A percentile compares a stretch with the other conserved stretches of the same genome.
phyloP scores from a whole-genome alignment of 1,140 invertebrate genomes.

The Euglossa dilemma region DNA sequence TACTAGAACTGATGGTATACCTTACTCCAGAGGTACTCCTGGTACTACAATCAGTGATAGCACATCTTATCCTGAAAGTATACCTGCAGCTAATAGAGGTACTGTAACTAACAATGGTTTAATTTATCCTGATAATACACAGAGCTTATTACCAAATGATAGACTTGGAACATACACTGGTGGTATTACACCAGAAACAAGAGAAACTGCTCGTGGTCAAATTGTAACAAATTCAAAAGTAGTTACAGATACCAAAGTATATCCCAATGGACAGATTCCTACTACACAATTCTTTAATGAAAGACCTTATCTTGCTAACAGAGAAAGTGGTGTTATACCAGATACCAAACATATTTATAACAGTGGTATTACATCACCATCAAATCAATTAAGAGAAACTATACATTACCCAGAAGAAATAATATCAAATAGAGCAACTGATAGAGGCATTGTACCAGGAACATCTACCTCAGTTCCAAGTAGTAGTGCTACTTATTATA shows the following conservation, averaged over 20 bases:
- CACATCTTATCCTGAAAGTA: constrained; percentile 11
- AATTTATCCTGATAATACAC: constrained; percentile 5
- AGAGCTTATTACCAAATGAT: constrained; percentile 3
- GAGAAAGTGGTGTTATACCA: constrained; percentile 3
- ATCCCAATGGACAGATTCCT: constrained; percentile 13
- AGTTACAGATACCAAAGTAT: constrained; percentile 9
- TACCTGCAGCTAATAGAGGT: neutral
- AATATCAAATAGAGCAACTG: neutral
- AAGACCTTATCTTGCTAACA: neutral
- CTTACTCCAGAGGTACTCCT: constrained; percentile 27
- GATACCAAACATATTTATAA: constrained; percentile 15
- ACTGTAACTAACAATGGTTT: neutral
- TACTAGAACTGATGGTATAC: constrained; percentile 2
- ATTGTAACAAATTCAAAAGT: constrained; percentile 7
- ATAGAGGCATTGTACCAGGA: neutral
- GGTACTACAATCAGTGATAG: neutral
- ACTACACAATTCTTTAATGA: neutral
- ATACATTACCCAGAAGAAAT: neutral
- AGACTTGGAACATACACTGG: constrained; percentile 26
- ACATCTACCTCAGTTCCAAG: neutral
- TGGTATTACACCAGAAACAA: neutral
- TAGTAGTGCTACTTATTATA: constrained; percentile 9
- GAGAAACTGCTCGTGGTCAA: neutral
- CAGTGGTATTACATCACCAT: neutral
- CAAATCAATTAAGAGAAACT: constrained; percentile 1